phyloP scores from a whole-genome alignment of 2,797 vertebrate species.

The Orientallactaga sibirica region DNA sequence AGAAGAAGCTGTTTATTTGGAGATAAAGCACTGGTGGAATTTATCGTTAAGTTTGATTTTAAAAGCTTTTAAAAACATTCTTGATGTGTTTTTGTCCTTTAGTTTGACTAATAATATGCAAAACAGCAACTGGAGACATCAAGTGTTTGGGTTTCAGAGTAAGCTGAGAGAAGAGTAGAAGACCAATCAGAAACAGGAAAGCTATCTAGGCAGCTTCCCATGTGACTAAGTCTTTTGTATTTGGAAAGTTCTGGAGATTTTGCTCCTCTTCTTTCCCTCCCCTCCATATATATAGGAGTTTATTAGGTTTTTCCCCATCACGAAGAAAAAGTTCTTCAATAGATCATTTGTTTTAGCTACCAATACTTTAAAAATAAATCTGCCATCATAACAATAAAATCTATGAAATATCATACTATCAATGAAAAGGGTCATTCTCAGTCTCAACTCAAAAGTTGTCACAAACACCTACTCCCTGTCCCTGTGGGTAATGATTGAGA shows the following conservation, averaged over 20 bases:
- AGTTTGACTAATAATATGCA: background rate
- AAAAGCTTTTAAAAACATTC: conserved; percentile 24
- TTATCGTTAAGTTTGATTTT: conserved; percentile 22
- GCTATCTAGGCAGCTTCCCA: background rate
- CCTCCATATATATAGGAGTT: background rate
- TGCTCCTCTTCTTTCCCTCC: background rate
- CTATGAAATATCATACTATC: background rate
- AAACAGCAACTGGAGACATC: background rate
- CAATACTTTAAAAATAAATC: conserved; percentile 13
- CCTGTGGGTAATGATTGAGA: background rate
- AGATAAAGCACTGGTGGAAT: conserved; percentile 45
- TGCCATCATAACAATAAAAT: background rate
- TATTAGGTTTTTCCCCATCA: background rate
- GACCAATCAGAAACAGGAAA: background rate
- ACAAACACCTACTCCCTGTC: background rate
- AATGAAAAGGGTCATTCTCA: background rate
- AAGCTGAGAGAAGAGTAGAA: background rate
- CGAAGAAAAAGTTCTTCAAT: background rate
- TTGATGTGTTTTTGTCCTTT: background rate
- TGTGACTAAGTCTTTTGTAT: background rate
- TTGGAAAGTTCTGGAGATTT: conserved; percentile 22
- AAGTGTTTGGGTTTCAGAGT: conserved; percentile 3
- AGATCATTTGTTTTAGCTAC: background rate
- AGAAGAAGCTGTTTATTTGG: conserved; percentile 32
- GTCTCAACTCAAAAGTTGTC: conserved; percentile 7